Percentiles rank a stretch among this genome's conserved stretches.
These are phyloP conservation scores for Crocodylus rhombifer DNA, from an alignment of 2,797 vertebrate genomes.

Conservation along the genomic window DNA sequence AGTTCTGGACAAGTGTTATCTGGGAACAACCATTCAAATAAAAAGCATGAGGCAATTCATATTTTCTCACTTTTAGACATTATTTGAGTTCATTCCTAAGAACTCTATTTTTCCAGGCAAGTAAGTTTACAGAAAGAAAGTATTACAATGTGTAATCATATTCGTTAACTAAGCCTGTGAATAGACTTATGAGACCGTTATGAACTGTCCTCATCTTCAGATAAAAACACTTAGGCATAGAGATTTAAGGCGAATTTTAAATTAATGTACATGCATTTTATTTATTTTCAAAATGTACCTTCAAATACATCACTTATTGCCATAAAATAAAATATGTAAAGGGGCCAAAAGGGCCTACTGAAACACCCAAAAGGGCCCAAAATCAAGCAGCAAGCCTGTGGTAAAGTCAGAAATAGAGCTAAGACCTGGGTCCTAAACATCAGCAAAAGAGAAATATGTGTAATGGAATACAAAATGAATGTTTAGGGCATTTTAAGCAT, in stretches of 20 bases:
- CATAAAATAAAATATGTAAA: not conserved
- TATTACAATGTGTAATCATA: not conserved
- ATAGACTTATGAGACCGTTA: not conserved
- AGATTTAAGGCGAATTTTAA: not conserved
- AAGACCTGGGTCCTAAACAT: not conserved
- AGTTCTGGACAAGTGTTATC: slow-evolving; percentile 37
- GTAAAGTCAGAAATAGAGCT: not conserved
- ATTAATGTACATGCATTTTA: not conserved
- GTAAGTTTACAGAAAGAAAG: not conserved
- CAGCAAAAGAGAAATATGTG: not conserved
- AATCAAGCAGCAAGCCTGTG: not conserved
- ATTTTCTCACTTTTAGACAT: not conserved
- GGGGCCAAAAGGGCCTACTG: not conserved
- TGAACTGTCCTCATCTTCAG: not conserved
- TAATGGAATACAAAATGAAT: not conserved
- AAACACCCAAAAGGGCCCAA: not conserved
- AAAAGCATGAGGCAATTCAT: not conserved
- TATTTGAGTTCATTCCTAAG: not conserved
- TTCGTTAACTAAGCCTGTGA: not conserved
- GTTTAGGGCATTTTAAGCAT: not conserved
- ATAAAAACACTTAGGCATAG: not conserved
- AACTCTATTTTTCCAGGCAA: not conserved
- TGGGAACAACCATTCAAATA: slow-evolving; percentile 13
- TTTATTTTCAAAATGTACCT: not conserved
- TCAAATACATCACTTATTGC: not conserved